A percentile compares a stretch with the other conserved stretches of the same genome.
Evolutionary conservation across 2,797 vertebrate genomes (phyloP).

Genomic region (Psittacula derbiana): DNA sequence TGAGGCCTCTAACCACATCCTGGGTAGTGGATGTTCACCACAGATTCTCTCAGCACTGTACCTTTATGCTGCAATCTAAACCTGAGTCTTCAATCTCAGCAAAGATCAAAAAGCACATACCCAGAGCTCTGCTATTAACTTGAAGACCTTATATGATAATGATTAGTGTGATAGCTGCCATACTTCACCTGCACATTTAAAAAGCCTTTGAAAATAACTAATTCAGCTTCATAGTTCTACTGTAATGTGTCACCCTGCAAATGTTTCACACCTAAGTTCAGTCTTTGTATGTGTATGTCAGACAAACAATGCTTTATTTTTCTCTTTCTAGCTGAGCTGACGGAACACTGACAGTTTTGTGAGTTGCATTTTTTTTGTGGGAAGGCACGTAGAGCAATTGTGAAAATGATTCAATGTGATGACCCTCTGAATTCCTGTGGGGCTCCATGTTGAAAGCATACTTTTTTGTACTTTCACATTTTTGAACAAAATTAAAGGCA

Average conservation of each 20-base stretch:
- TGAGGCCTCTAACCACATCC: constrained; percentile 27
- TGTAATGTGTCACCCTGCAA: not conserved
- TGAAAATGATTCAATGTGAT: not conserved
- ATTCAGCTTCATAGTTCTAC: not conserved
- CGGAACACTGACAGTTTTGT: not conserved
- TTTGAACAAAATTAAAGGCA: constrained; percentile 1
- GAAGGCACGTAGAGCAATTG: not conserved
- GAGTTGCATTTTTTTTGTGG: not conserved
- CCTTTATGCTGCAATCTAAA: not conserved
- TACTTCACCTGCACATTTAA: not conserved
- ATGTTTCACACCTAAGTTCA: not conserved
- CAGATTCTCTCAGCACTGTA: not conserved
- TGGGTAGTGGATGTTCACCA: not conserved
- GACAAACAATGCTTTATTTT: not conserved
- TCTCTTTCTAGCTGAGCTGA: not conserved
- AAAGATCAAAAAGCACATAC: not conserved
- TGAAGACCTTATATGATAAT: not conserved
- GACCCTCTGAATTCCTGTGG: constrained; percentile 1
- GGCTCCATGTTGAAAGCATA: not conserved
- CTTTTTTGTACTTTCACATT: not conserved
- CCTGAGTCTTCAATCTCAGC: not conserved
- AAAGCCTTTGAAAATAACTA: not conserved
- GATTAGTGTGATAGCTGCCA: not conserved
- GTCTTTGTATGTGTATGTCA: not conserved
- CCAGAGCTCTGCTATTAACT: not conserved